Percentiles rank a stretch among this genome's conserved stretches.
Evolutionary conservation across 2,113 vertebrate genomes (phyloP).

Genomic region (Laticauda colubrina): DNA sequence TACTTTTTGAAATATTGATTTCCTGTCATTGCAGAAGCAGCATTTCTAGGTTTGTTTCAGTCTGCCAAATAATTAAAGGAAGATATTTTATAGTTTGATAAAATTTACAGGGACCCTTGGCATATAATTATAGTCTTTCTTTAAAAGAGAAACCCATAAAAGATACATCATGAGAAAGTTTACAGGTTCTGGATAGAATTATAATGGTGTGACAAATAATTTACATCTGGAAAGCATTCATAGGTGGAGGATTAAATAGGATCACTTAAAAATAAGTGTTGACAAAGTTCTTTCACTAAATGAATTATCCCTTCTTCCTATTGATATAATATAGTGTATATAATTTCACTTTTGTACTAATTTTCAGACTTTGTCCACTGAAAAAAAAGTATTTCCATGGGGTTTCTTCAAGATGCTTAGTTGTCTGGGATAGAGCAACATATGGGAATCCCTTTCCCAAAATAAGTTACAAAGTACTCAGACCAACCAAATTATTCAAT

Average conservation of each 20-base stretch:
- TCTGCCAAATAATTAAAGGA: slow-evolving; percentile 76
- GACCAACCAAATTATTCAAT: neutral
- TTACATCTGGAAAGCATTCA: slow-evolving; percentile 74
- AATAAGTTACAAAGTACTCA: neutral
- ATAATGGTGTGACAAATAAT: slow-evolving; percentile 77
- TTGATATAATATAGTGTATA: neutral
- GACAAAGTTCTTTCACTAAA: slow-evolving; percentile 71
- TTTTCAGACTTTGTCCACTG: neutral
- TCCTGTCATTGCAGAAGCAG: slow-evolving; percentile 49
- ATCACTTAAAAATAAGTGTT: slow-evolving; percentile 65
- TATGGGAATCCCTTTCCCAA: neutral
- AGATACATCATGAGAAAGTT: slow-evolving; percentile 80
- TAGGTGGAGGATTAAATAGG: slow-evolving; percentile 44
- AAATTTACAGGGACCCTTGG: slow-evolving; percentile 78
- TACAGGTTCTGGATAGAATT: slow-evolving; percentile 75
- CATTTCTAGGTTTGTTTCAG: slow-evolving; percentile 57
- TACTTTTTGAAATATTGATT: slow-evolving; percentile 57
- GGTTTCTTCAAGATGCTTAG: neutral
- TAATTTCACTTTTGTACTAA: neutral
- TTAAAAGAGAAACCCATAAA: slow-evolving; percentile 78
- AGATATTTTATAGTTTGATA: slow-evolving; percentile 79
- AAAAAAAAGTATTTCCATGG: neutral
- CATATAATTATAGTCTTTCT: slow-evolving; percentile 78
- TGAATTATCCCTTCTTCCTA: slow-evolving; percentile 61
- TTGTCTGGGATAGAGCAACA: neutral